Evolutionary conservation across 2,888 invertebrate genomes (phyloP), one percentile per base, ranked within the genome.

Genomic region (Melanostoma mellinum): DNA sequence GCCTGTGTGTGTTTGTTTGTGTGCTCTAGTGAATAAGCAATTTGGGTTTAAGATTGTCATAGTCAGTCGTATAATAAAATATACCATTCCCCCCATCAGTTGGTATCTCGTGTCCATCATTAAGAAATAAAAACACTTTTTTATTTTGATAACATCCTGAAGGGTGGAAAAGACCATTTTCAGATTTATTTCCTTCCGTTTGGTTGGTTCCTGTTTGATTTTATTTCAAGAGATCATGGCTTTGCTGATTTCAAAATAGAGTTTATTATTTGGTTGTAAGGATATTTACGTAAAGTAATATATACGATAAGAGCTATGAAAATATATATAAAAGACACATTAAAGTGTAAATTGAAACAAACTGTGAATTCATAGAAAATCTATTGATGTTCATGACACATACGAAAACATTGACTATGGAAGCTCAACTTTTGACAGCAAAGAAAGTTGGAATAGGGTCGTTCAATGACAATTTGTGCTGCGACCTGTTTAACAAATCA

Each of bases 121-220:
- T 53, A 38, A 33, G 36, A 61, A 69, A 48, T 3, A 67, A 44
- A 55, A 32, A 46, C 4, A 35, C 6, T 50, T 20, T 53, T 33
- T 55, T 32, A 32, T 60, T 67, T 73, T 53, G 38, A 46, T 55
- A 60, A 53, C 58, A 71, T 46, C 38, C 40, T 67, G 53, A 61
- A 60, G 48, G 69, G 48, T 42, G 38, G 30, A 42, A 78, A 72
- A 9, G 6, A 40, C n/a, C 46, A 8, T 73, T 73, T 79, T 48
- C 55, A 73, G 6, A 68, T 67, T 67, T 42, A 73, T 73, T 73
- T 73, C 60, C 55, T 61, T 67, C 58, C 67, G 32, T 32, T 36
- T 40, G 65, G 50, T 2, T 32, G 50, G 36, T 65, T 65, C 10
- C 38, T 63, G 63, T 50, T 48, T 61, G 36, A 32, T 48, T 50